Conservation (phyloP, 2,797 vertebrate genomes). For the Balearica regulorum region DNA sequence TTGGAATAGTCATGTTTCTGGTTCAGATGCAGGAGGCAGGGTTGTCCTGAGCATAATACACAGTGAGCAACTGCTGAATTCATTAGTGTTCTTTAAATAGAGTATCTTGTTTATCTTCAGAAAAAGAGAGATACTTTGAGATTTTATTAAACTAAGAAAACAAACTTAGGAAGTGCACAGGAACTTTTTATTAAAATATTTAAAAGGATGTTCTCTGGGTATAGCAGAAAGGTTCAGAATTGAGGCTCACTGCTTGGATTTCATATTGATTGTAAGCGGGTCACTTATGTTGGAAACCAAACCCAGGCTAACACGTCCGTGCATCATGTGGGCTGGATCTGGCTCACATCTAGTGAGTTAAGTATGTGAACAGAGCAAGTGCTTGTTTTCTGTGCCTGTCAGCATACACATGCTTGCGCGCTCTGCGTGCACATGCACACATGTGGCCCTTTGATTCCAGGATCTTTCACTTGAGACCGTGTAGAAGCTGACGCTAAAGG, state of each 20-base stretch:
- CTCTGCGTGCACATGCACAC: not conserved
- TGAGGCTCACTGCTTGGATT: not conserved
- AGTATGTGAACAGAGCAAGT: not conserved
- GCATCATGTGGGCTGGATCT: not conserved
- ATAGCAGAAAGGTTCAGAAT: not conserved
- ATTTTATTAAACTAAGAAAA: not conserved
- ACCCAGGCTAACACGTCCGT: not conserved
- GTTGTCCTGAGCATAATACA: not conserved
- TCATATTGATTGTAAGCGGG: not conserved
- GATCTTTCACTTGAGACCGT: not conserved
- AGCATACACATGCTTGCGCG: rapidly evolving
- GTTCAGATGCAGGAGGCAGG: not conserved
- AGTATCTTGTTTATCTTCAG: not conserved
- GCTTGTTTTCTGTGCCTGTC: not conserved
- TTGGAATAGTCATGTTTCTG: not conserved
- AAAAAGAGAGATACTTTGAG: not conserved
- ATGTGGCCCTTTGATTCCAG: not conserved
- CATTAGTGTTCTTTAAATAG: not conserved
- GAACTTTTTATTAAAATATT: not conserved
- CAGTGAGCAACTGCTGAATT: not conserved
- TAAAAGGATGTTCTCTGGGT: not conserved
- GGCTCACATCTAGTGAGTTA: not conserved
- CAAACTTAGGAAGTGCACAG: not conserved
- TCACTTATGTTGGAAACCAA: not conserved
- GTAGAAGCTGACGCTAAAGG: not conserved